Evolutionary conservation across 2,888 invertebrate genomes (phyloP).

Genomic region (Globia sparganii): DNA sequence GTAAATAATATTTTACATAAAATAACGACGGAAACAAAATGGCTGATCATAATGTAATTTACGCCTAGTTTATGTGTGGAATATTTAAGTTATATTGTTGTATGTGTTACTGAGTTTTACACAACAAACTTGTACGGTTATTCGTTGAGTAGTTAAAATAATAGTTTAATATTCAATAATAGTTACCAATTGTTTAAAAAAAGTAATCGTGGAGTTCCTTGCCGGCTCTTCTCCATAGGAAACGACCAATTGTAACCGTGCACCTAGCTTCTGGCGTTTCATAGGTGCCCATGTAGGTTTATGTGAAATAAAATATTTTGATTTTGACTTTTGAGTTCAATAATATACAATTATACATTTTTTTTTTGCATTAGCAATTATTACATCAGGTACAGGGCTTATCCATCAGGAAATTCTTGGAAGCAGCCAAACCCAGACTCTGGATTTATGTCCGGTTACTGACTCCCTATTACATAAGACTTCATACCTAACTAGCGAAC

Average conservation of each 20-base stretch:
- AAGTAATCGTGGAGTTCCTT: not conserved
- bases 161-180: not conserved
- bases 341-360: too few species aligned
- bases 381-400: not conserved
- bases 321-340: too few species aligned
- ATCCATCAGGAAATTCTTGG: not conserved
- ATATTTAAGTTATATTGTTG: constrained; percentile 9
- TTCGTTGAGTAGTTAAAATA: not conserved
- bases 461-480: not conserved
- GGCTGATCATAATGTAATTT: constrained; percentile 38
- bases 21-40: constrained; percentile 42
- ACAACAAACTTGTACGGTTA: not conserved
- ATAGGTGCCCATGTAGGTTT: not conserved
- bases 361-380: too few species aligned
- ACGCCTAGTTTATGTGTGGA: constrained; percentile 17
- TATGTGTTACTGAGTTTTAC: constrained; percentile 3
- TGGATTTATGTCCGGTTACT: not conserved
- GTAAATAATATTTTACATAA: constrained; percentile 32
- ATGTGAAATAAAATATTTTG: too few species aligned
- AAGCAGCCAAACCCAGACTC: not conserved
- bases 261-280: too few species aligned
- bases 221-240: not conserved
- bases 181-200: not conserved
- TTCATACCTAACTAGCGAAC: not conserved
- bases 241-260: too few species aligned